Evolutionary conservation across 1,140 invertebrate genomes (phyloP).

Genomic region (Drosophila bifasciata): DNA sequence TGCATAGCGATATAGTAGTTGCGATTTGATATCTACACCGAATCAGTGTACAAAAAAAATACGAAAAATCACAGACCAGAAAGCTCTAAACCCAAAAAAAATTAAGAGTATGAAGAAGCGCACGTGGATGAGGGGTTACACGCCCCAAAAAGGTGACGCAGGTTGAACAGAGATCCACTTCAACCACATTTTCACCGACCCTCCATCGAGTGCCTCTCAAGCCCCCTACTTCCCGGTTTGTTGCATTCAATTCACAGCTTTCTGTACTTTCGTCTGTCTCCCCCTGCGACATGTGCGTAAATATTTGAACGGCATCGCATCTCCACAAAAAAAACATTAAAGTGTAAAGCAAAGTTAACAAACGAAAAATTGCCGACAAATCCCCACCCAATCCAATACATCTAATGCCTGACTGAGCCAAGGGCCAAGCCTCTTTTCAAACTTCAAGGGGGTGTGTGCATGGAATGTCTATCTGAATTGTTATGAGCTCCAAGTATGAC

Average conservation of each 20-base stretch:
- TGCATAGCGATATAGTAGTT: conserved; percentile 1
- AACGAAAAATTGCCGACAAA: conserved; percentile 6
- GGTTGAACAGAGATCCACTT: not conserved
- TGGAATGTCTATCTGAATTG: not conserved
- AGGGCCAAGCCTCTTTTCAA: conserved; percentile 35
- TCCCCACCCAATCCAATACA: not conserved
- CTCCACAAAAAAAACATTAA: conserved; percentile 31
- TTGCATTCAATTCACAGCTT: conserved; percentile 57
- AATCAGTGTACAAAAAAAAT: conserved; percentile 32
- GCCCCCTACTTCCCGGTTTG: not conserved
- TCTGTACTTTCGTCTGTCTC: conserved; percentile 32
- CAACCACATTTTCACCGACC: not conserved
- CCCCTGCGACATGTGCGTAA: conserved; percentile 38
- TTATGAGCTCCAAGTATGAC: not conserved
- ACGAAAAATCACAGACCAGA: conserved; percentile 7
- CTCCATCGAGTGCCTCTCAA: not conserved
- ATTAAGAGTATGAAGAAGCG: conserved; percentile 2
- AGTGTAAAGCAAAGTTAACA: conserved; percentile 35
- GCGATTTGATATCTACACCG: conserved; percentile 27
- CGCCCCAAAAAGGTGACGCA: too few relatives aligned
- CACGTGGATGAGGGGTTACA: conserved; percentile 7
- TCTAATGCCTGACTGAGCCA: conserved; percentile 5
- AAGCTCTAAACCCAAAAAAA: not conserved
- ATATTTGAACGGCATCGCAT: conserved; percentile 54
- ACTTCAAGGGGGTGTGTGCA: conserved; percentile 21